phyloP scores from a whole-genome alignment of 2,113 vertebrate genomes.

The Hiodon tergisus region DNA sequence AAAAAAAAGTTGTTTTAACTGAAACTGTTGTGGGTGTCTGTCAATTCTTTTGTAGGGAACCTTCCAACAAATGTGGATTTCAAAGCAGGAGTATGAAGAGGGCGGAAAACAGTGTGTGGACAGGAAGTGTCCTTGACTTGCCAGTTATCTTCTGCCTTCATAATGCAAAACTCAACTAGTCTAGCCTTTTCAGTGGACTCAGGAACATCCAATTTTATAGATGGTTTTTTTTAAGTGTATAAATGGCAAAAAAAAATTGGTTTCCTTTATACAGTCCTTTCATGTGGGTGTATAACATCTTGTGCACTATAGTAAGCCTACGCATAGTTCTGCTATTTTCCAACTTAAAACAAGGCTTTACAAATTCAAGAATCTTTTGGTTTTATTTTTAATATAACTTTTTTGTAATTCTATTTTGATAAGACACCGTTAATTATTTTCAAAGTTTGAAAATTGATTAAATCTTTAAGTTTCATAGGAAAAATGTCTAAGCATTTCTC shows the following conservation, averaged over 20 bases:
- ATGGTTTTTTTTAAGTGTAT: constrained; percentile 28
- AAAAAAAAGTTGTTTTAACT: not conserved
- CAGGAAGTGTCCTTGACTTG: constrained; percentile 88
- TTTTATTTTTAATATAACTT: not conserved
- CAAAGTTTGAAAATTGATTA: too few species aligned
- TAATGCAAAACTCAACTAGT: constrained; percentile 14
- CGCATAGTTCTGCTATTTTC: too few species aligned
- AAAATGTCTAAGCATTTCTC: not conserved
- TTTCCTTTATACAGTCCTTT: constrained; percentile 2
- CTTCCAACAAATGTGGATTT: constrained; percentile 99
- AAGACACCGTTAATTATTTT: constrained; percentile 12
- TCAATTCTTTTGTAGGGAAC: constrained; percentile 71
- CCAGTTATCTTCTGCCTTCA: constrained; percentile 13
- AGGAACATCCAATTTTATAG: constrained; percentile 46
- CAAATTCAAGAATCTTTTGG: too few species aligned
- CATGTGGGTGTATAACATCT: not conserved
- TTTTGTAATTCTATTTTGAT: constrained; percentile 28
- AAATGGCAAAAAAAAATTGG: constrained; percentile 5
- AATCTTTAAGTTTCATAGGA: too few species aligned
- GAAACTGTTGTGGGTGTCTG: not conserved
- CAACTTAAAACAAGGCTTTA: too few species aligned
- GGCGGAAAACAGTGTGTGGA: constrained; percentile 97
- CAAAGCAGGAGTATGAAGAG: constrained; percentile 97
- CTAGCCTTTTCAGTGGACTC: constrained; percentile 48
- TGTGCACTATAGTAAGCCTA: not conserved